Base-by-base conservation (phyloP, 2,797 vertebrate genomes). In the Fistularia tabacaria region DNA sequence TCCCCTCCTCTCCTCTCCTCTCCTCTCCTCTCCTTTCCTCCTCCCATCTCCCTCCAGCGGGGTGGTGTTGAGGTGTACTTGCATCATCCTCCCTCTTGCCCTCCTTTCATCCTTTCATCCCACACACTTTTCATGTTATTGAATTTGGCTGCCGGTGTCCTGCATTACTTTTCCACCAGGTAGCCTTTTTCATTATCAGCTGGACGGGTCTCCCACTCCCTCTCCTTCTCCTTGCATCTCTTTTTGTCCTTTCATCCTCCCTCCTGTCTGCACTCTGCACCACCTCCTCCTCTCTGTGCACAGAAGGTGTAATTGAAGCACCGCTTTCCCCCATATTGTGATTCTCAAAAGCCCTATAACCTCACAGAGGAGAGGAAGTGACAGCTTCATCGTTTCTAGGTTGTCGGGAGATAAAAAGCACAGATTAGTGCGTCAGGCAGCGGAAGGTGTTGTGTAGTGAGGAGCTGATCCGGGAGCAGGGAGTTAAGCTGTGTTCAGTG, bases 101-200 rank as follows among this genome's bases (percentile, higher is more conserved):
- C 74, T 81, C 77, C 72, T 72, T 84, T 76, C 81, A 76, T 83
- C 76, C 66, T 64, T 77, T 69, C 77, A 64, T 85, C 80, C 73
- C 76, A 81, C 82, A 75, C 81, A 74, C 78, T 79, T 70, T 81
- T 85, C 77, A 77, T 85, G 81, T 86, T 85, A 87, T 85, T 85
- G 76, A 84, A 82, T 85, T 74, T 87, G 79, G 82, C 76, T 78
- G 85, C 82, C 84, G 77, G 77, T 78, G 86, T 69, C 71, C 69
- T 79, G 80, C 82, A 88, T 89, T 86, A 83, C 81, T 80, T 79
- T 77, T 86, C 63, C 78, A 82, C 73, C 85, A 85, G 84, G 79
- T 85, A 82, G 80, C 73, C 84, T 69, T 79, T 87, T 85, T 87
- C 77, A 86, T 87, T 89, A 88, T 87, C 85, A 85, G 67, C 64